Base-by-base conservation (phyloP, 2,888 invertebrate species). In the Ecliptopera silaceata region DNA sequence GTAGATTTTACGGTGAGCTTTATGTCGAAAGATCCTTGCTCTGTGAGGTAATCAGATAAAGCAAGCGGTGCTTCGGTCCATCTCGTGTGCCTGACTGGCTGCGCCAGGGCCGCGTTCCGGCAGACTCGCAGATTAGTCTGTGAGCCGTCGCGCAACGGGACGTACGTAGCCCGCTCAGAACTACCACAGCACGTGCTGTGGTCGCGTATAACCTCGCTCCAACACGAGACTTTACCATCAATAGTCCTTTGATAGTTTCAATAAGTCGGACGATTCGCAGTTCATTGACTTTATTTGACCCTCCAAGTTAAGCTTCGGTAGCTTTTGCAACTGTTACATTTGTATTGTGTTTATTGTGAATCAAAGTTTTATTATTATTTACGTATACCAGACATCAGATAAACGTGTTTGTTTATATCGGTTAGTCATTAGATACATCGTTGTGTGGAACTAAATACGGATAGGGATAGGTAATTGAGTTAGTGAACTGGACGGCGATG, bases 1-100 rank as follows among this genome's bases (percentile, higher is more conserved):
- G 88, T 83, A 74, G 66, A 86, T 88, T 88, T 86, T 84, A 84
- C 85, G 84, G 84, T 70, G 81, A 82, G 83, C 82, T 86, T 83
- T 82, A 79, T 83, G 83, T 81, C 82, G 88, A 84, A 88, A 87
- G 89, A 89, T 90, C 89, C 88, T 89, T 90, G 87, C 84, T 80
- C 88, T 82, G 81, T 84, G 86, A 84, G 82, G 86, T 88, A 88
- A 88, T 87, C 86, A 81, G 84, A 86, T 86, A 84, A 82, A 82
- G 64, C 72, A 71, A 62, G 74, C 77, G 82, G 83, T 82, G 84
- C 82, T 79, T 72, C 70, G 72, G 79, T 76, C 80, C 84, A 85
- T 87, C 85, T 86, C 81, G 71, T 70, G 70, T 64, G 65, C 57
- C 44, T 51, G 69, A 47, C 34, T 62, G 65, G 57, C 61, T 62